Base-by-base conservation (phyloP, 2,888 invertebrate species). In the Troides helena region DNA sequence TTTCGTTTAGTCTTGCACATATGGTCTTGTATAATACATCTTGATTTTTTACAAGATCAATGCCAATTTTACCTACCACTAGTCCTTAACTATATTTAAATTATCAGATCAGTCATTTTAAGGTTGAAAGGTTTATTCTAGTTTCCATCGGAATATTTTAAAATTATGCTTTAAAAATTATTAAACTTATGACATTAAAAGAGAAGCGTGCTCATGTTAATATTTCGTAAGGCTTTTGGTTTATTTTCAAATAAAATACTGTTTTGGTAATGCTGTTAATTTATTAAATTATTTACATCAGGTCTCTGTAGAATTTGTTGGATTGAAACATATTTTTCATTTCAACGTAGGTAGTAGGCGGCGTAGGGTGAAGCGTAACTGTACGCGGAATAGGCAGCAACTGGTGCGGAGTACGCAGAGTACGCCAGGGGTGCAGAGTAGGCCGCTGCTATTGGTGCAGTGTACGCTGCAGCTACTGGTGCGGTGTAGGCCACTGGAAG, bases 361-460 rank as follows among this genome's bases (percentile, higher is more conserved):
- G 80, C 77, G 73, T 82, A 81, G 63, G 81, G 81, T 2, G 81
- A 74, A 17, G 81, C 80, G 72, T 81, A 82, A 74, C 79, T 77
- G 73, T 83, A 85, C 18, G 80, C 60, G 25, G 85, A 84, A 77
- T 85, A 86, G 1, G 84, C 79, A 46, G 84, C 81, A 8, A 79
- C 67, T 2, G 84, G 85, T 0, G 84, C 78, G 53, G 80, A 74
- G 74, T 82, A 82, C 53, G 84, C 84, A 50, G 81, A 78, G 74
- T 80, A 81, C 57, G 84, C 81, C 46, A 86, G 74, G 39, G 85
- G 81, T 21, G 88, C 84, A 23, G 83, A 69, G 53, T 86, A 85
- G 25, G 81, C 79, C 50, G 78, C 82, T 10, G 82, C 79, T 25
- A 81, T 76, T 1, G 85, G 78, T 6, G 87, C 81, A n/a, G 81